Evolutionary conservation across 2,797 vertebrate genomes (phyloP), one percentile per base, ranked within the genome.

Genomic region (Scyliorhinus canicula): DNA sequence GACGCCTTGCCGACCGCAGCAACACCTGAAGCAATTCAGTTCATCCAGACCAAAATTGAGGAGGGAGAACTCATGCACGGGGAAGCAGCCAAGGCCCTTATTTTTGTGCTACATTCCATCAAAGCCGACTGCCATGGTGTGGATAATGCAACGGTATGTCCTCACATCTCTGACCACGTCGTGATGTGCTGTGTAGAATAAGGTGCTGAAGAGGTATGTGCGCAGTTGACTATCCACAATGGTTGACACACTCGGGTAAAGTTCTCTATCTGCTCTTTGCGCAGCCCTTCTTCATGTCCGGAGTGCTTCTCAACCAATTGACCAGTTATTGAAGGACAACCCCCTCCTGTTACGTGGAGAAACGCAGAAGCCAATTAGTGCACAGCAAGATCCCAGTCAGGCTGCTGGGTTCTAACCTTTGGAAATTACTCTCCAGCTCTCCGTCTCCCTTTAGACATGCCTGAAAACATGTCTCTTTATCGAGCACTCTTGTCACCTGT

Each of bases 31-130:
- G 96, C 98, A 0, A 93, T 99, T 63, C 97, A 86, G 95, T 98
- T 99, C 96, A 67, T 98, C 95, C 98, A 97, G 95, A 97, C 97
- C 31, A 98, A 97, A 95, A 97, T 98, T 50, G 91, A 97, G 4
- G 96, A 91, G 91, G 96, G 95, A 95, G 97, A 98, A 47, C 74
- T 98, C 95, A 96, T 95, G 52, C 47, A 3, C 85, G 95, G 95
- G 95, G 98, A 99, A 96, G 96, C 96, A 0, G 96, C 96, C 95
- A 97, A 98, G 84, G 95, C 95, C 0, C 95, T 98, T 95, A 65
- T 98, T 12, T 88, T 97, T 95, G 97, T 97, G 95, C 95, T 98
- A 52, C 97, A 98, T 95, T 97, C 97, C 95, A 97, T 97, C 96
- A 95, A 96, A 47, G 97, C 98, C 57, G 97, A 98, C 95, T 21